phyloP scores from a whole-genome alignment of 2,113 vertebrate genomes.

The Mesitornis unicolor region DNA sequence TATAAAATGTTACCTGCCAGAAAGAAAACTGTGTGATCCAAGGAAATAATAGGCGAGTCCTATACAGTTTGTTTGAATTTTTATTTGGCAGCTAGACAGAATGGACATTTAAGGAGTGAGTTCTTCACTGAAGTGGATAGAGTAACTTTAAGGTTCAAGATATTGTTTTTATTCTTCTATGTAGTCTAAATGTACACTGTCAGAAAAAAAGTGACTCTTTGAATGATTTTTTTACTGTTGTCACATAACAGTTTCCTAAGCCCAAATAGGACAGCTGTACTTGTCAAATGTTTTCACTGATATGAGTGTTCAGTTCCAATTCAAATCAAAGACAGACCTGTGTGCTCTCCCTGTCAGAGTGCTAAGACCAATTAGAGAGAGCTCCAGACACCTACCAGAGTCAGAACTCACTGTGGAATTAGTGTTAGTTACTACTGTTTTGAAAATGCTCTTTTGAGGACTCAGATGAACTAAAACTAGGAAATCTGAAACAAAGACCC shows the following conservation, averaged over 20 bases:
- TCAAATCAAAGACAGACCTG: slow-evolving; percentile 20
- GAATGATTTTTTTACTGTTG: slow-evolving; percentile 9
- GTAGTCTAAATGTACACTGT: neutral
- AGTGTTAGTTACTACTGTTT: neutral
- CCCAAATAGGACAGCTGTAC: neutral
- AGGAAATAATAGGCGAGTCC: neutral
- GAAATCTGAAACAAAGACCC: neutral
- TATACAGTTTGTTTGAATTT: neutral
- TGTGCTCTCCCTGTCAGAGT: slow-evolving; percentile 3
- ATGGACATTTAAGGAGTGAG: neutral
- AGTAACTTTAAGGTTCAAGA: neutral
- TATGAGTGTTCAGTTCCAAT: neutral
- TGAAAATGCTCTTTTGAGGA: neutral
- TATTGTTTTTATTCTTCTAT: neutral
- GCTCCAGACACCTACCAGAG: neutral
- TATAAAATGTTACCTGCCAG: neutral
- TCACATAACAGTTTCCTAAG: slow-evolving; percentile 16
- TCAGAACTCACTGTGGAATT: neutral
- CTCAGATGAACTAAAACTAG: neutral
- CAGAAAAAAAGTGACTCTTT: neutral
- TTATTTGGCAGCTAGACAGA: neutral
- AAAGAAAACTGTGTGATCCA: neutral
- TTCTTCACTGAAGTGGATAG: neutral
- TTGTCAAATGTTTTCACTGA: slow-evolving; percentile 25
- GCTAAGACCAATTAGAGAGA: slow-evolving; percentile 35